A percentile compares a stretch with the other conserved stretches of the same genome.
These are phyloP conservation scores for Cactoblastis cactorum DNA, from an alignment of 2,888 invertebrate genomes.

Conservation along the genomic window DNA sequence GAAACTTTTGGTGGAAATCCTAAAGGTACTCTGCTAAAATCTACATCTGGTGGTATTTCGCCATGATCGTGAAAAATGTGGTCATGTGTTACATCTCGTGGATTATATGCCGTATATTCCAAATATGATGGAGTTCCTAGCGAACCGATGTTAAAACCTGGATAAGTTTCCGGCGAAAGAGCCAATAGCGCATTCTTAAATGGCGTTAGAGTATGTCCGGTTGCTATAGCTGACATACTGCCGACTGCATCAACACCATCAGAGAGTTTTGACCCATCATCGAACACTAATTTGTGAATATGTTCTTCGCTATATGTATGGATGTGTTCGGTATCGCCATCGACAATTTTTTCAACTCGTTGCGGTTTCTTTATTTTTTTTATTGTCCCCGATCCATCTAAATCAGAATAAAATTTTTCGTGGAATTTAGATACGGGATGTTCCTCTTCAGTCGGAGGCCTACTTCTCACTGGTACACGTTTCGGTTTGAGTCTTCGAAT, in stretches of 20 bases:
- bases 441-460: conserved; percentile 55
- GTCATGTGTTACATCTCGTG: conserved; percentile 72
- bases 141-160: conserved; percentile 48
- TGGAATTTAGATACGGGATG: conserved; percentile 65
- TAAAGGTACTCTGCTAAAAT: conserved; percentile 52
- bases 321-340: conserved; percentile 74
- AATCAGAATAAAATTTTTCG: conserved; percentile 72
- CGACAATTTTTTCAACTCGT: conserved; percentile 73
- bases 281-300: conserved; percentile 65
- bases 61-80: conserved; percentile 75
- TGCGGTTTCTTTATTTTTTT: conserved; percentile 68
- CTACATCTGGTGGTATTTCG: conserved; percentile 57
- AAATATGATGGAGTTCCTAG: conserved; percentile 58
- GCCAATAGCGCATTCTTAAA: conserved; percentile 49
- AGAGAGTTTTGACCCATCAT: conserved; percentile 44
- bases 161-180: conserved; percentile 43
- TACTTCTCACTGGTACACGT: conserved; percentile 45
- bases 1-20: conserved; percentile 55
- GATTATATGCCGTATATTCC: conserved; percentile 67
- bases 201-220: conserved; percentile 46
- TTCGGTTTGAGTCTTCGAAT: conserved; percentile 59
- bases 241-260: conserved; percentile 43
- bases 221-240: conserved; percentile 46
- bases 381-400: conserved; percentile 65
- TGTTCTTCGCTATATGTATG: conserved; percentile 76